phyloP scores from a whole-genome alignment of 2,888 invertebrate species.

The Cheilosia impressa region DNA sequence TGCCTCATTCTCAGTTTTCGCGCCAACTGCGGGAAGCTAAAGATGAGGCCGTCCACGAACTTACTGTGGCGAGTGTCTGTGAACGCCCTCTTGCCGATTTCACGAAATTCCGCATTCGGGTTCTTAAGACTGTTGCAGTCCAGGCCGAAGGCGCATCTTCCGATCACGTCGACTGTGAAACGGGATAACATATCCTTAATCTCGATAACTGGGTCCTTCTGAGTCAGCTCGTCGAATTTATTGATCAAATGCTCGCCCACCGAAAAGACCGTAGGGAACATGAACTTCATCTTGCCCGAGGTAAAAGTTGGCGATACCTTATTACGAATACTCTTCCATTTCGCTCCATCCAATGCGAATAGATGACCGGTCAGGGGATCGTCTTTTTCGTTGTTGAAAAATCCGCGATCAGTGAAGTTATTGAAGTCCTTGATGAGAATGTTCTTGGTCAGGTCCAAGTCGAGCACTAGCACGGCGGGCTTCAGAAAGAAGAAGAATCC shows the following conservation, averaged over 20 bases:
- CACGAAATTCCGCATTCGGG: conserved; percentile 82
- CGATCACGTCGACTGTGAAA: conserved; percentile 85
- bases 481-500: conserved; percentile 79
- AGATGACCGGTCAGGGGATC: conserved; percentile 83
- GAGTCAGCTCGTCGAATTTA: not conserved
- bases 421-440: conserved; percentile 80
- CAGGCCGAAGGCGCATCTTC: conserved; percentile 84
- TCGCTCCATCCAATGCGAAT: conserved; percentile 81
- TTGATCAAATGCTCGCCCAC: conserved; percentile 78
- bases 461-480: conserved; percentile 79
- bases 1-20: conserved; percentile 77
- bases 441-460: conserved; percentile 79
- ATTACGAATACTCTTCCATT: conserved; percentile 81
- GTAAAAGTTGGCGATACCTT: conserved; percentile 79
- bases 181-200: conserved; percentile 82
- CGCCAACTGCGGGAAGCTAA: conserved; percentile 78
- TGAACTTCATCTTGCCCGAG: conserved; percentile 78
- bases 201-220: conserved; percentile 78
- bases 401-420: conserved; percentile 80
- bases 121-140: conserved; percentile 83
- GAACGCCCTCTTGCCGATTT: conserved; percentile 76
- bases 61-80: conserved; percentile 78
- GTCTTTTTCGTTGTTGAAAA: conserved; percentile 79
- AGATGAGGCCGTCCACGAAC: conserved; percentile 76
- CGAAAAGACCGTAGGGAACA: conserved; percentile 78